Percentiles rank a stretch among this genome's conserved stretches.
Evolutionary conservation across 1,140 invertebrate species (phyloP).

Genomic region (Phymastichus coffea): DNA sequence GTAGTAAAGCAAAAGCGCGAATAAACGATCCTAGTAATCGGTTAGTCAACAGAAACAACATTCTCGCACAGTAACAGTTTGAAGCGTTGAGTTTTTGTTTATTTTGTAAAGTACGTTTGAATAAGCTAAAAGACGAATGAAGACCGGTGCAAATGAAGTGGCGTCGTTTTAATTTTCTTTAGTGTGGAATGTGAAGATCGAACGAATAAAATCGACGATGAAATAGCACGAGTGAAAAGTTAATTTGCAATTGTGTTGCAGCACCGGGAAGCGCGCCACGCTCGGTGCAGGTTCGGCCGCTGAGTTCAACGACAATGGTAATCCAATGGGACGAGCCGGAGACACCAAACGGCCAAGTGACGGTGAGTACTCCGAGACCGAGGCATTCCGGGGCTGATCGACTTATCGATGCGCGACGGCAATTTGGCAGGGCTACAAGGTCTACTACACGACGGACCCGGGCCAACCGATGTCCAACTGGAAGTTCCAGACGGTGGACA

Average conservation of each 20-base stretch:
- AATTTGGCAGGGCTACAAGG: conserved; percentile 98
- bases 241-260: no score
- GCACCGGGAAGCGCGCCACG: conserved; percentile 92
- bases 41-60: no score
- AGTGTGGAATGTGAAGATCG: no score
- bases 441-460: conserved; percentile 91
- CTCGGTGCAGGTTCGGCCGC: conserved; percentile 88
- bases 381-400: not conserved
- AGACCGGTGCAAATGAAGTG: no score
- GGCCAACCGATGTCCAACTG: conserved; percentile 83
- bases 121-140: no score
- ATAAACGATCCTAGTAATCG: no score
- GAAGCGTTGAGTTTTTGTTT: no score
- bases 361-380: conserved; percentile 59
- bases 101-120: no score
- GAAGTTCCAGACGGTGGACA: conserved; percentile 90
- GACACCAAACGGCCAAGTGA: conserved; percentile 94
- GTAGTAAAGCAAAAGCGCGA: not conserved
- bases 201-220: no score
- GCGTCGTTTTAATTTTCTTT: no score
- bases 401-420: not conserved
- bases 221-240: no score
- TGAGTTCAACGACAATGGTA: conserved; percentile 92
- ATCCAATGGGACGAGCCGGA: conserved; percentile 98
- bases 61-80: no score